phyloP scores from a whole-genome alignment of 2,888 invertebrate genomes.

The Isoperla grammatica region DNA sequence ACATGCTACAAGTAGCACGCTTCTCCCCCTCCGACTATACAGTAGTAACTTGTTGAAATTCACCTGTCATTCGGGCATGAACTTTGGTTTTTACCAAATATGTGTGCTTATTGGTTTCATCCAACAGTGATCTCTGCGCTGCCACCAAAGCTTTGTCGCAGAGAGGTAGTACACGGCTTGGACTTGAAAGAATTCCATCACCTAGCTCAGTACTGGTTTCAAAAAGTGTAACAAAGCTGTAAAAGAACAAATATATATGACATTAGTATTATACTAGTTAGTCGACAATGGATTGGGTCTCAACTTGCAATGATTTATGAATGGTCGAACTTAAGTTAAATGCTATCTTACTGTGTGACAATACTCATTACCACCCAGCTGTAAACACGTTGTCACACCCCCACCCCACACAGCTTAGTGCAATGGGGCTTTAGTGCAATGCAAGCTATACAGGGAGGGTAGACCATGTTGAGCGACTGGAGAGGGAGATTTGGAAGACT shows the following conservation, averaged over 20 bases:
- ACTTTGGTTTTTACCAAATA: conserved; percentile 56
- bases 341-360: no score
- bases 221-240: conserved; percentile 63
- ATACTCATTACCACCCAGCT: no score
- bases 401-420: no score
- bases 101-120: conserved; percentile 36
- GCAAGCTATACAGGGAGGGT: no score
- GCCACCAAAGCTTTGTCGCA: conserved; percentile 58
- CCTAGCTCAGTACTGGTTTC: conserved; percentile 63
- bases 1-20: no score
- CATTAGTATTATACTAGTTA: conserved; percentile 17
- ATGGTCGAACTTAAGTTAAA: no score
- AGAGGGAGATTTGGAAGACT: no score
- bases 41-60: no score
- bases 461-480: no score
- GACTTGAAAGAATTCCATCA: conserved; percentile 59
- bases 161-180: conserved; percentile 54
- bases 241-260: conserved; percentile 39
- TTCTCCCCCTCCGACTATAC: no score
- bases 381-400: no score
- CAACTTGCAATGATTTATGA: neutral
- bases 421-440: no score
- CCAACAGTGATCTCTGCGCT: conserved; percentile 53
- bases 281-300: conserved; percentile 5
- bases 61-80: conserved; percentile 54